These are phyloP conservation scores for Chaenocephalus aceratus DNA, from an alignment of 2,113 vertebrate genomes.

Conservation along the genomic window DNA sequence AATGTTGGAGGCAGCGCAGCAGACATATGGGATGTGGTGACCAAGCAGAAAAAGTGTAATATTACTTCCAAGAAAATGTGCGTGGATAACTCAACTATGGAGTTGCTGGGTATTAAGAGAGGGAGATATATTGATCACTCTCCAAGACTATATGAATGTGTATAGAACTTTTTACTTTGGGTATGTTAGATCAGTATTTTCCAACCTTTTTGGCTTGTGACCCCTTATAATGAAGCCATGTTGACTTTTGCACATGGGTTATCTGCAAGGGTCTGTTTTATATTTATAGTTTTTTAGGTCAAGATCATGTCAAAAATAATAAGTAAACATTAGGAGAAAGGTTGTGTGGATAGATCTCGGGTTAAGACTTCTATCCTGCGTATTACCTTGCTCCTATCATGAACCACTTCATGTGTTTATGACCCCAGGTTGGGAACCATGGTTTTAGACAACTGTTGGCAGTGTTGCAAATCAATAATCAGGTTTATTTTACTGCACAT, in stretches of 20 bases:
- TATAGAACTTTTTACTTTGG: not conserved
- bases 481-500: not conserved
- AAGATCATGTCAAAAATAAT: too few relatives aligned
- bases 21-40: slow-evolving; percentile 7
- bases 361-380: not conserved
- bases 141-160: not conserved
- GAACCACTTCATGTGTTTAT: too few relatives aligned
- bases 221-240: not conserved
- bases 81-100: not conserved
- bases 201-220: not conserved
- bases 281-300: too few relatives aligned
- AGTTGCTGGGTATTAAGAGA: not conserved
- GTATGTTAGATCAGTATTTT: not conserved
- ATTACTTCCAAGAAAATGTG: slow-evolving; percentile 17
- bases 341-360: too few relatives aligned
- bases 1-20: slow-evolving; percentile 25
- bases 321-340: not conserved
- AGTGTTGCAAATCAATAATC: not conserved
- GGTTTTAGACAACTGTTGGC: not conserved
- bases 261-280: too few relatives aligned
- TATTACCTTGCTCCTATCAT: not conserved
- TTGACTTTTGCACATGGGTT: not conserved
- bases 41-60: slow-evolving; percentile 14
- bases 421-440: not conserved
- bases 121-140: not conserved